phyloP scores from a whole-genome alignment of 2,888 invertebrate species.

The Amblyteles armatorius region DNA sequence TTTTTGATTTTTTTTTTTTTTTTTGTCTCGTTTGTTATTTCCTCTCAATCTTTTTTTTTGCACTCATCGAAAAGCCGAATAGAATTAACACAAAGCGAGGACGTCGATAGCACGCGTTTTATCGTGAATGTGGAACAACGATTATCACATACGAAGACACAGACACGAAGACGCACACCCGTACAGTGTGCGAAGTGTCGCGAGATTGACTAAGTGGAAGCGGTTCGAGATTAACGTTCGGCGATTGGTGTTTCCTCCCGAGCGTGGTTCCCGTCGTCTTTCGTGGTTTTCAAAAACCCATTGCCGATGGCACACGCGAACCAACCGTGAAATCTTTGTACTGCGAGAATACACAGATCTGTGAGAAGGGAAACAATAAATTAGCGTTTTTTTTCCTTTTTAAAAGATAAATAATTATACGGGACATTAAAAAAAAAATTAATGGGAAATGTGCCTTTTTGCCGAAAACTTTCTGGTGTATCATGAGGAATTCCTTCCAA shows the following conservation, averaged over 20 bases:
- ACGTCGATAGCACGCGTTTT: conserved; percentile 44
- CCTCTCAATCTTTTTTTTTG: neutral
- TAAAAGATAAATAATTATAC: neutral
- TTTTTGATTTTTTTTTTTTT: conserved; percentile 8
- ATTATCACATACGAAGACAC: conserved; percentile 63
- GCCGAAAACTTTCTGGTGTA: too few relatives aligned
- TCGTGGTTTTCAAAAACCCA: conserved; percentile 83
- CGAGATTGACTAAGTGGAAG: conserved; percentile 66
- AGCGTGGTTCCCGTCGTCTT: neutral
- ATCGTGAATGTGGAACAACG: conserved; percentile 61
- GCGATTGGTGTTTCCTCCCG: neutral
- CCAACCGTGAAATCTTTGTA: conserved; percentile 97
- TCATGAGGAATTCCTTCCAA: too few relatives aligned
- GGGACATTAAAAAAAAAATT: too few relatives aligned
- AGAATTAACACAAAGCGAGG: conserved; percentile 49
- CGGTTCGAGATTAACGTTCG: conserved; percentile 36
- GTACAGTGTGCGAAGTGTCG: conserved; percentile 34
- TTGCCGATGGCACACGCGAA: conserved; percentile 90
- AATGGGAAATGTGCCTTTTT: too few relatives aligned
- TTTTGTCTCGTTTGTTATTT: neutral
- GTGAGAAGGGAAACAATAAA: conserved; percentile 72
- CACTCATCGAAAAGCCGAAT: conserved; percentile 29
- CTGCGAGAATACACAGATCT: conserved; percentile 97
- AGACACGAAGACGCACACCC: conserved; percentile 17
- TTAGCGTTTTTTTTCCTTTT: conserved; percentile 6